Evolutionary conservation across 2,797 vertebrate genomes (phyloP).

Genomic region (Hydrolagus colliei): DNA sequence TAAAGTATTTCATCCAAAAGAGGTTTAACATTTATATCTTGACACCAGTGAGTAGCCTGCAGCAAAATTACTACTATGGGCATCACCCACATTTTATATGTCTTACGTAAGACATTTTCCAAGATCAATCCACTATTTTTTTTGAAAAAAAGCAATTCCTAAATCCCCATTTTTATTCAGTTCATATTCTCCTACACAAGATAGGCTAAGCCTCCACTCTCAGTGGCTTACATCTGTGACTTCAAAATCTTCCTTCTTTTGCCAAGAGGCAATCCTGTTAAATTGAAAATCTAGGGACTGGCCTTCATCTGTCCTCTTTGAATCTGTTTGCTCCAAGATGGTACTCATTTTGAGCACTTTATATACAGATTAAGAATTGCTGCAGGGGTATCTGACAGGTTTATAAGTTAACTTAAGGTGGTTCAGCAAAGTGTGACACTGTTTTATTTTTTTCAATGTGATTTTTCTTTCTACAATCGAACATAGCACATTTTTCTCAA

Average conservation of each 20-base stretch:
- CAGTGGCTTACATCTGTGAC: not conserved
- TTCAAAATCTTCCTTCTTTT: not conserved
- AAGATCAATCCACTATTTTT: not conserved
- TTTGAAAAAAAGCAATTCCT: not conserved
- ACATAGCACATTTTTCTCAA: not conserved
- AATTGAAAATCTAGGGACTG: not conserved
- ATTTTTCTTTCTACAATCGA: not conserved
- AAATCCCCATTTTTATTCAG: not conserved
- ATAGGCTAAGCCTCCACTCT: not conserved
- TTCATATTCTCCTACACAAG: not conserved
- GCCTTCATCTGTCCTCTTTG: not conserved
- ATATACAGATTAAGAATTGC: not conserved
- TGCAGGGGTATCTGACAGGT: not conserved
- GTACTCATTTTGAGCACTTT: not conserved
- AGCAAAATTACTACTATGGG: not conserved
- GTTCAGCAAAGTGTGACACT: not conserved
- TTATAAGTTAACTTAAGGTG: not conserved
- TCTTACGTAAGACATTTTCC: not conserved
- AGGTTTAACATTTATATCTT: not conserved
- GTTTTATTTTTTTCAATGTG: not conserved
- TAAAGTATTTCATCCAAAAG: too few species aligned
- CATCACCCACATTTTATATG: not conserved
- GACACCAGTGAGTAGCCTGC: not conserved
- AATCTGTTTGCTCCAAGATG: slow-evolving; percentile 3
- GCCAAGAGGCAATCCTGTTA: not conserved